Conservation (phyloP, 2,888 invertebrate species). For the Agriopis leucophaearia region DNA sequence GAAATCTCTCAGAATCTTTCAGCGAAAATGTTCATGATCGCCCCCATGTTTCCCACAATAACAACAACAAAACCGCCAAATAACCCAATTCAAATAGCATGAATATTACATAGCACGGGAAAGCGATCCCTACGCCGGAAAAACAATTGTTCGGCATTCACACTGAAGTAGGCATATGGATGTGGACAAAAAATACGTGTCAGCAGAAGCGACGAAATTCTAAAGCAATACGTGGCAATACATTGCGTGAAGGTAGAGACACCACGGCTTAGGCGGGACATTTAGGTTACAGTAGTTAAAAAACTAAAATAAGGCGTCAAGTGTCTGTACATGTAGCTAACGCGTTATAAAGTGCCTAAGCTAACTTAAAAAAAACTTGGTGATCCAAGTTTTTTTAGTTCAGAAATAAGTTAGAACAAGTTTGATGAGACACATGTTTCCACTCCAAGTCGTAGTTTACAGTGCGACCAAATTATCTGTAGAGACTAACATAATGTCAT, state of each 20-base stretch:
- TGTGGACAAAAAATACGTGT: constrained; percentile 51
- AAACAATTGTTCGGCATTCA: constrained; percentile 47
- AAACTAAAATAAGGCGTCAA: too few species aligned
- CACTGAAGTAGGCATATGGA: constrained; percentile 53
- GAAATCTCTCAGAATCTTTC: neutral
- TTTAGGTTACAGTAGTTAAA: neutral
- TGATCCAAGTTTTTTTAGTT: too few species aligned
- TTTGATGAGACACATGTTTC: too few species aligned
- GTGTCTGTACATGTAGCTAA: too few species aligned
- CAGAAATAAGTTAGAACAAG: too few species aligned
- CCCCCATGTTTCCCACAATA: constrained; percentile 5
- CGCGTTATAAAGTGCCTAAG: too few species aligned
- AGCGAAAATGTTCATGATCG: constrained; percentile 1
- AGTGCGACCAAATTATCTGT: too few species aligned
- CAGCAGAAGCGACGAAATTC: constrained; percentile 50
- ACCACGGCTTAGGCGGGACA: constrained; percentile 13
- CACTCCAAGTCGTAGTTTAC: too few species aligned
- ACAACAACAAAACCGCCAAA: constrained; percentile 38
- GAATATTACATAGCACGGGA: constrained; percentile 34
- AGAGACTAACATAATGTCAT: too few species aligned
- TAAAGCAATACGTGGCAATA: constrained; percentile 54
- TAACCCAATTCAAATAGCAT: constrained; percentile 33
- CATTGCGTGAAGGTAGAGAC: constrained; percentile 19
- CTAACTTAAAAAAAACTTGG: too few species aligned
- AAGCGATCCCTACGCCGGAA: constrained; percentile 47